Evolutionary conservation across 2,888 invertebrate species (phyloP), one percentile per base, ranked within the genome.

Genomic region (Polyommatus icarus): DNA sequence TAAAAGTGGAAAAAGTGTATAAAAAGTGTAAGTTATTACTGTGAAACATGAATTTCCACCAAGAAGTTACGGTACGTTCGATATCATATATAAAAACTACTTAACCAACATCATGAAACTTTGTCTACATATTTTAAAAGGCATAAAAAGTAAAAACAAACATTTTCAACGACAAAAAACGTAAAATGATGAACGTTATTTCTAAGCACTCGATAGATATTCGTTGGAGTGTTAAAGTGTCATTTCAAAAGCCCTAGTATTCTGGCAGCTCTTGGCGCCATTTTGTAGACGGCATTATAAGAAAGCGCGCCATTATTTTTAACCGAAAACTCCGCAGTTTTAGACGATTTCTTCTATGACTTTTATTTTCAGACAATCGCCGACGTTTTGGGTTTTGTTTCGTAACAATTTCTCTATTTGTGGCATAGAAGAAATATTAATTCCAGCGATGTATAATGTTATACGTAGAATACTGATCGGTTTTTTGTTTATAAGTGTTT

Each of bases 271-370:
- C 40, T 40, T 24, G 36, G 77, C 77, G 77, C 77, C 72, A 75
- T 77, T 73, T 73, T 77, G 40, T n/a, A n/a, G 73, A 75, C 76
- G 78, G 76, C 79, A 76, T 78, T 80, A 77, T 78, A 59, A 77
- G 71, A 71, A 72, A 36, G 72, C 59, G 76, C 75, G 76, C 79
- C 76, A 79, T 80, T 80, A 80, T 79, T 78, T 76, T 78, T 76
- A 78, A 77, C 78, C 77, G 78, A 79, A 78, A 71, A 77, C 78
- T 76, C 75, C 75, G 79, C 80, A 67, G 78, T 77, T 78, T 80
- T 32, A 78, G 77, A 80, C 77, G 78, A 78, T 73, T 77, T 46
- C 40, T 46, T 40, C 67, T 67, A 29, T 67, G 67, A 67, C 29
- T 61, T 59, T 72, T 36, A 4, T 72, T 72, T 20, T 72, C 10